Conservation (phyloP, 2,888 invertebrate species). For the Heliconius erato region DNA sequence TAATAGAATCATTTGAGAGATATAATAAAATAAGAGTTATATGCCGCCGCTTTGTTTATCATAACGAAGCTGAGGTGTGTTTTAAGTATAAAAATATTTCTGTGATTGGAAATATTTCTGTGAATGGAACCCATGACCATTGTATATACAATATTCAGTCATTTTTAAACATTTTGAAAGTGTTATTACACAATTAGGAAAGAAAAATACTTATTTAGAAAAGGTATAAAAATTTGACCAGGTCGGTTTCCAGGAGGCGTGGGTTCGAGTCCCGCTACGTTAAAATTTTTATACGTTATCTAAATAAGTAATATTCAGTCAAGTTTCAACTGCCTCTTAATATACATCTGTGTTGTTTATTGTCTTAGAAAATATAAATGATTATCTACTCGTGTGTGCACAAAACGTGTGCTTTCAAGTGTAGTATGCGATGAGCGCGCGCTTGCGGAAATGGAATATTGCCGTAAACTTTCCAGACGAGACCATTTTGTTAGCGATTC, state of each 20-base stretch:
- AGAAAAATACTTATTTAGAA: no score
- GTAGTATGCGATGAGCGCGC: constrained; percentile 48
- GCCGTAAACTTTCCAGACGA: constrained; percentile 63
- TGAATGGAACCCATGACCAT: neutral
- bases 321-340: neutral
- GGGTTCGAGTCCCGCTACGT: no score
- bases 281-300: no score
- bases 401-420: constrained; percentile 47
- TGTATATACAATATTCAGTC: neutral
- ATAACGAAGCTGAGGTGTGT: no score
- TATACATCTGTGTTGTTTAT: neutral
- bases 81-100: neutral
- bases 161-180: no score
- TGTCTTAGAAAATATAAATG: constrained; percentile 14
- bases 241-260: no score
- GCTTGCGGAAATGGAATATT: constrained; percentile 64
- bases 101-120: no score
- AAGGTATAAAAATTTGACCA: no score
- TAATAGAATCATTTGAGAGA: no score
- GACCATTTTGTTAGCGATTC: constrained; percentile 47
- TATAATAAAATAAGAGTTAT: no score
- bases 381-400: constrained; percentile 21
- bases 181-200: no score
- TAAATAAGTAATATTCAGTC: neutral
- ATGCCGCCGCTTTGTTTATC: no score